Conservation (phyloP, 2,113 vertebrate genomes). For the cattle (Bos taurus) region ARS-UCD2.0 NC_037349.1:3581501-3582000, state of each 20-base stretch:
- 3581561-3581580: background rate
- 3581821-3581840: background rate
- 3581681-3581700: background rate
- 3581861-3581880: background rate
- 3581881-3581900: background rate
- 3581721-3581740: background rate
- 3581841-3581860: background rate
- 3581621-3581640: background rate
- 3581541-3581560: background rate
- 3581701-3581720: background rate
- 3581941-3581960: background rate
- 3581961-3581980: background rate
- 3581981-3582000: background rate
- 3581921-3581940: background rate
- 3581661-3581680: background rate
- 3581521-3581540: background rate
- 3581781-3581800: background rate
- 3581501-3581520: background rate
- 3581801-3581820: background rate
- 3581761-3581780: background rate
- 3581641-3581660: background rate
- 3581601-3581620: background rate
- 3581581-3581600: background rate
- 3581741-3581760: background rate
- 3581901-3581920: background rate